phyloP scores from a whole-genome alignment of 2,888 invertebrate species.

The Lacanobia wlatinum region DNA sequence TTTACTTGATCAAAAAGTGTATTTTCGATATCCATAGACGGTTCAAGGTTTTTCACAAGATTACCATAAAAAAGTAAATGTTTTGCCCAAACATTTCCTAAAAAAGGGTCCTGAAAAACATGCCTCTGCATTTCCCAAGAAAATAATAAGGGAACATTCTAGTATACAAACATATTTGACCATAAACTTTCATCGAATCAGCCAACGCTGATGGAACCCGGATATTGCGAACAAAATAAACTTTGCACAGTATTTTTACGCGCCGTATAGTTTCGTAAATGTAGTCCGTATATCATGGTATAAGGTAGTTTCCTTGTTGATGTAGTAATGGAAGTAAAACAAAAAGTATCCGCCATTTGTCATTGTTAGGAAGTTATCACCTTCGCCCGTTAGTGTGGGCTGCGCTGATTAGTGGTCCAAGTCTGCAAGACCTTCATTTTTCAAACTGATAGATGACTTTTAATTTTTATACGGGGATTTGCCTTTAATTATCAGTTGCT shows the following conservation, averaged over 20 bases:
- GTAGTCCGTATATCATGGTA: conserved; percentile 25
- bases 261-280: conserved; percentile 16
- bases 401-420: conserved; percentile 39
- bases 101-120: conserved; percentile 19
- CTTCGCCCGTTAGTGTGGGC: conserved; percentile 20
- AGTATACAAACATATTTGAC: conserved; percentile 29
- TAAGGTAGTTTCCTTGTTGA: conserved; percentile 23
- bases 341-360: conserved; percentile 44
- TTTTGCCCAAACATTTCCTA: conserved; percentile 14
- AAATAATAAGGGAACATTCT: conserved; percentile 51
- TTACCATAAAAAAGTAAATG: conserved; percentile 15
- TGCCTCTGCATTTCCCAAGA: conserved; percentile 23
- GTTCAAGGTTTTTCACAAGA: not conserved
- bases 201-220: conserved; percentile 41
- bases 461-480: conserved; percentile 13
- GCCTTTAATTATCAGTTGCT: not conserved
- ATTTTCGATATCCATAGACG: not conserved
- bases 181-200: conserved; percentile 55
- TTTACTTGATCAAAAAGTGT: not conserved
- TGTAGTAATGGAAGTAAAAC: conserved; percentile 34
- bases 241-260: conserved; percentile 36
- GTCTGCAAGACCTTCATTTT: conserved; percentile 24
- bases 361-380: conserved; percentile 45
- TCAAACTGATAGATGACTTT: conserved; percentile 31
- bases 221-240: conserved; percentile 54